These are phyloP conservation scores for Hoplodrina ambigua DNA, from an alignment of 2,888 invertebrate species.

Conservation along the genomic window DNA sequence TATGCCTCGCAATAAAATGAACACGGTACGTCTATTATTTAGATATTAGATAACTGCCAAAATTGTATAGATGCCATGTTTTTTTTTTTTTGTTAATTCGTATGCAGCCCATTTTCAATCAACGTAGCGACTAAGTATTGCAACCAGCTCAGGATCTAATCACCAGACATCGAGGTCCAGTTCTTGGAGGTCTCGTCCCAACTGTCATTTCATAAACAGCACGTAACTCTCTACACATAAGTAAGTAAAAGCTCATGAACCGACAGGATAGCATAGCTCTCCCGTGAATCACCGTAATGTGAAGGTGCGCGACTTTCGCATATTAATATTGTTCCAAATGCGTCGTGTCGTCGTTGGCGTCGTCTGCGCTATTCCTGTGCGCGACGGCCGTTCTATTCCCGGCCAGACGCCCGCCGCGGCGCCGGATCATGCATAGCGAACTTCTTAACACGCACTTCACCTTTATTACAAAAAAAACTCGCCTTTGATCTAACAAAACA, in stretches of 20 bases:
- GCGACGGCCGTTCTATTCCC: conserved; percentile 72
- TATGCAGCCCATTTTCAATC: background rate
- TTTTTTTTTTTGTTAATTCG: background rate
- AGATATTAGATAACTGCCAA: too few relatives aligned
- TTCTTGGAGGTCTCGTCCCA: background rate
- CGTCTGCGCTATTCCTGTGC: conserved; percentile 81
- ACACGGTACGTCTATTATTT: too few relatives aligned
- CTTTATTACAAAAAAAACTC: conserved; percentile 74
- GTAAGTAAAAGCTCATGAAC: conserved; percentile 29
- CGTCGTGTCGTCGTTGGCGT: conserved; percentile 72
- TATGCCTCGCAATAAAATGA: too few relatives aligned
- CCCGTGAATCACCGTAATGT: conserved; percentile 70
- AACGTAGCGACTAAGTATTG: background rate
- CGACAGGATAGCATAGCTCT: conserved; percentile 44
- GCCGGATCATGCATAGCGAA: conserved; percentile 71
- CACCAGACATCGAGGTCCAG: too few relatives aligned
- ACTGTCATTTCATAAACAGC: background rate
- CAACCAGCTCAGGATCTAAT: background rate
- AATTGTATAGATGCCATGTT: background rate
- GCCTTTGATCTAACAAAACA: conserved; percentile 74
- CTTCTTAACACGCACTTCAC: conserved; percentile 76
- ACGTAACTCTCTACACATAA: background rate
- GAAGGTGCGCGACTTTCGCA: conserved; percentile 73
- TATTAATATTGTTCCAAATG: conserved; percentile 80
- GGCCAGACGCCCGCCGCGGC: conserved; percentile 75